Evolutionary conservation across 2,888 invertebrate genomes (phyloP).

Genomic region (Cosmopolites sordidus): DNA sequence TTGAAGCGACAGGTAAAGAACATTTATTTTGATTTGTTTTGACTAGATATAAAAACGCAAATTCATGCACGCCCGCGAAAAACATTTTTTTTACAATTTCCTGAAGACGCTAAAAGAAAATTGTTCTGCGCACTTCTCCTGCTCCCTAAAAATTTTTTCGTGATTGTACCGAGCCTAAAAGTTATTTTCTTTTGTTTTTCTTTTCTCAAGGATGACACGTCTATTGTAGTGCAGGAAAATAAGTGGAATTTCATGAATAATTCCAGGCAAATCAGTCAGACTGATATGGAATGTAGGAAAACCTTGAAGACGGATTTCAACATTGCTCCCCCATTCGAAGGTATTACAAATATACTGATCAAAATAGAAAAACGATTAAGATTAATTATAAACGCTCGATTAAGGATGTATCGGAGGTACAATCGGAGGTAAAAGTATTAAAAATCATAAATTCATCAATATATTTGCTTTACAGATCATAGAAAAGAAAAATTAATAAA

Average conservation of each 20-base stretch:
- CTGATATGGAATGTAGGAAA: slow-evolving; percentile 52
- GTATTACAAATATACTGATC: no score
- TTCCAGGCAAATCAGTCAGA: slow-evolving; percentile 44
- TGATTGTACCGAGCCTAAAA: no score
- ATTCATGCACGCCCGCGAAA: not conserved
- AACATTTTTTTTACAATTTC: not conserved
- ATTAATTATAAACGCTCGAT: no score
- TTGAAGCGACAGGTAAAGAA: slow-evolving; percentile 37
- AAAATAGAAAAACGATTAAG: no score
- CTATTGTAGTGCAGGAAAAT: slow-evolving; percentile 49
- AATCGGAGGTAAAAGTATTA: no score
- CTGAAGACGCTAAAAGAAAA: not conserved
- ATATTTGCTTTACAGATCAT: no score
- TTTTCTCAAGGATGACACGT: slow-evolving; percentile 49
- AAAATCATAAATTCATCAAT: no score
- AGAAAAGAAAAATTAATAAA: no score
- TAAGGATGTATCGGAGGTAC: no score
- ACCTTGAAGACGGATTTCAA: slow-evolving; percentile 48
- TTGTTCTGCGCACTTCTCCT: no score
- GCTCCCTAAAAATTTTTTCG: no score
- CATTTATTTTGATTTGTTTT: slow-evolving; percentile 4
- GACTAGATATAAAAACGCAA: not conserved
- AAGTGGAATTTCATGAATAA: slow-evolving; percentile 47
- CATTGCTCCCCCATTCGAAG: slow-evolving; percentile 54
- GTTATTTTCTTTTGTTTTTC: not conserved